These are phyloP conservation scores for Drosophila neotestacea DNA, from an alignment of 2,888 invertebrate genomes.

Conservation along the genomic window DNA sequence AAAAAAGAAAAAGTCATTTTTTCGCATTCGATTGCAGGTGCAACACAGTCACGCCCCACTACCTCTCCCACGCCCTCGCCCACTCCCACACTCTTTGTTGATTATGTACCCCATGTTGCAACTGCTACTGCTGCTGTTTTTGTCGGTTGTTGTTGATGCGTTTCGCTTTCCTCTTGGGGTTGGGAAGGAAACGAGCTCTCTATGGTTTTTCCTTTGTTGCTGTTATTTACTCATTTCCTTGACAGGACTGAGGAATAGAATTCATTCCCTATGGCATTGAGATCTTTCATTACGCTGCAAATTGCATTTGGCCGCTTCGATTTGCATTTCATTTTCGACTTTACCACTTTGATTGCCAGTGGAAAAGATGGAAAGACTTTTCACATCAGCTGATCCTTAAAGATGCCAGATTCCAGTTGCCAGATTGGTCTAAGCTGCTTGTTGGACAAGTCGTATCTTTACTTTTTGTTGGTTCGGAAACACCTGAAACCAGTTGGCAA, in stretches of 20 bases:
- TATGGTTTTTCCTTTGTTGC: conserved; percentile 25
- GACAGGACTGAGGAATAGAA: conserved; percentile 9
- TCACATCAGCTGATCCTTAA: conserved; percentile 27
- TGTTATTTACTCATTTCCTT: conserved; percentile 42
- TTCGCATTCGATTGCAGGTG: conserved; percentile 69
- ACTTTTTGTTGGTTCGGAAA: conserved; percentile 6
- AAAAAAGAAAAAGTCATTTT: conserved; percentile 66
- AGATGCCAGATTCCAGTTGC: conserved; percentile 12
- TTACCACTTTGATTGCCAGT: conserved; percentile 25
- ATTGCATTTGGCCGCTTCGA: conserved; percentile 47
- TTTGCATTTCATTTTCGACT: conserved; percentile 66
- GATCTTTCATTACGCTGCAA: conserved; percentile 33
- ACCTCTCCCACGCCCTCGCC: conserved; percentile 24
- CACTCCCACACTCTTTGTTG: conserved; percentile 46
- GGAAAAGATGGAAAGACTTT: conserved; percentile 10
- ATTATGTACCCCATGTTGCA: conserved; percentile 42
- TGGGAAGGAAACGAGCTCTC: neutral
- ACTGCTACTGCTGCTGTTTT: conserved; percentile 12
- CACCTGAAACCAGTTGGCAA: conserved; percentile 52
- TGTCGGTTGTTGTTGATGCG: conserved; percentile 13
- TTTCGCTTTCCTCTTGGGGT: neutral
- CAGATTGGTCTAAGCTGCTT: conserved; percentile 31
- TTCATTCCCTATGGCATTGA: conserved; percentile 15
- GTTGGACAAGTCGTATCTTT: neutral
- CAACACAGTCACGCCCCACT: conserved; percentile 41